Conservation (phyloP, 2,888 invertebrate species). For the Crematogaster levior region DNA sequence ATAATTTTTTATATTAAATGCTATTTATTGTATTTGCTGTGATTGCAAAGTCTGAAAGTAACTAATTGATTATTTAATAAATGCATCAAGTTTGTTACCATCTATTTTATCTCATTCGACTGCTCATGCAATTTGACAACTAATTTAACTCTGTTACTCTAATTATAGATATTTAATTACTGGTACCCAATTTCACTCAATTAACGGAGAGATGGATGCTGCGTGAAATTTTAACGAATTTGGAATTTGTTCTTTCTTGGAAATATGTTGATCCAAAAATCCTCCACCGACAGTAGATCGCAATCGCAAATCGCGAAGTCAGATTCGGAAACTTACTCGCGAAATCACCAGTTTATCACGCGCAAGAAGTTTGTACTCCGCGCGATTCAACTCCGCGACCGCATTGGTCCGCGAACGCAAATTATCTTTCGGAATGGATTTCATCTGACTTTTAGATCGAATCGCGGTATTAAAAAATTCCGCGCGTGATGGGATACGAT, state of each 20-base stretch:
- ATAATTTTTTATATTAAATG: not conserved
- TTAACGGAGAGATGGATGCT: not conserved
- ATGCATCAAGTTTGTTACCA: not conserved
- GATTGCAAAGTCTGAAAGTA: not conserved
- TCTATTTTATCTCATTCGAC: not conserved
- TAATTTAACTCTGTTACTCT: not conserved
- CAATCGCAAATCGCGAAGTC: not conserved
- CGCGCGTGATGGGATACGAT: not conserved
- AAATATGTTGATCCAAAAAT: not conserved
- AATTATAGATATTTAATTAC: not conserved
- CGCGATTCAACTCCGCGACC: not conserved
- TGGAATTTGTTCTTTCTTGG: not conserved
- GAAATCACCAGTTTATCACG: not conserved
- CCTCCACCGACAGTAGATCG: not conserved
- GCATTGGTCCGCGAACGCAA: not conserved
- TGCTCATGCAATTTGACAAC: not conserved
- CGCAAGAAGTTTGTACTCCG: not conserved
- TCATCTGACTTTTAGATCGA: constrained; percentile 29
- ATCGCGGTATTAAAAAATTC: constrained; percentile 26
- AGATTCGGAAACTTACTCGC: constrained; percentile 24
- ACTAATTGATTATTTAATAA: not conserved
- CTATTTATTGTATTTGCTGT: not conserved
- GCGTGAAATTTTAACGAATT: not conserved
- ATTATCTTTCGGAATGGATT: constrained; percentile 6
- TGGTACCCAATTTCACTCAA: not conserved